A percentile compares a stretch with the other conserved stretches of the same genome.
phyloP scores from a whole-genome alignment of 2,113 vertebrate species.

The Hippocampus mohnikei region DNA sequence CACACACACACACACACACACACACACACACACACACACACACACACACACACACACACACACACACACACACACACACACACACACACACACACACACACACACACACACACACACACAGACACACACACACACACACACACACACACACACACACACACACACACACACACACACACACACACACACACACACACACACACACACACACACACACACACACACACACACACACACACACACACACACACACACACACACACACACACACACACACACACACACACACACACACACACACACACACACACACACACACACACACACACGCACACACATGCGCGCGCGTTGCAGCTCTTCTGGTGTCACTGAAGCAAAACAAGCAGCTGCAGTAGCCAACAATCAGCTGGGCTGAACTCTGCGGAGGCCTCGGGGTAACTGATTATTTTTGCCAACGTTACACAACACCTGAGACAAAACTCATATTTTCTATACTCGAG shows the following conservation, averaged over 20 bases:
- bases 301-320: too few relatives aligned
- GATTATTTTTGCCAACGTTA: conserved; percentile 17
- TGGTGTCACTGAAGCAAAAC: background rate
- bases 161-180: background rate
- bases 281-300: background rate
- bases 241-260: background rate
- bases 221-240: too few relatives aligned
- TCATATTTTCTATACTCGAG: too few relatives aligned
- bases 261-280: conserved; percentile 3
- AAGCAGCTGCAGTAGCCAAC: conserved; percentile 10
- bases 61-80: conserved; percentile 1
- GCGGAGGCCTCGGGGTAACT: conserved; percentile 8
- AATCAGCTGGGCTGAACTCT: background rate
- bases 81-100: background rate
- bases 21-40: too few relatives aligned
- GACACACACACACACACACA: too few relatives aligned
- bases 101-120: too few relatives aligned
- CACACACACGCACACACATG: too few relatives aligned
- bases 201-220: too few relatives aligned
- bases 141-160: background rate
- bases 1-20: too few relatives aligned
- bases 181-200: background rate
- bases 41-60: background rate
- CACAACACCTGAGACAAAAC: conserved; percentile 2
- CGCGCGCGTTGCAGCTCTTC: background rate